Evolutionary conservation across 1,140 invertebrate genomes (phyloP).

Genomic region (Trinorchestia longiramus): DNA sequence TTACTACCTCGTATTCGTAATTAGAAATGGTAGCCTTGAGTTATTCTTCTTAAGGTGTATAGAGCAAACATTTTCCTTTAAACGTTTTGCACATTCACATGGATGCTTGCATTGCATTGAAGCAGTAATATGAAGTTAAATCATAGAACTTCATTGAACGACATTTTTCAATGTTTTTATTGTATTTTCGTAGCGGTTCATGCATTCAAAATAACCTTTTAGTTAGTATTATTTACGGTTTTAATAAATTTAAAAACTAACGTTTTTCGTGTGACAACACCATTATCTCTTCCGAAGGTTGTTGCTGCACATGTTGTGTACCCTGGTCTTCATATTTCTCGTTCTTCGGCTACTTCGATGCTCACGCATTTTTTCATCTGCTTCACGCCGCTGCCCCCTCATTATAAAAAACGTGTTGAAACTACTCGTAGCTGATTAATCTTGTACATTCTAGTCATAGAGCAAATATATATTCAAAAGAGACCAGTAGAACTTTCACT

Average conservation of each 20-base stretch:
- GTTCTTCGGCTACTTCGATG: not conserved
- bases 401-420: not conserved
- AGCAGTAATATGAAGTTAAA: not conserved
- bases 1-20: not conserved
- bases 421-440: not conserved
- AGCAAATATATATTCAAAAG: slow-evolving; percentile 2
- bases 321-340: not conserved
- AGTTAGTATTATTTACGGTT: too few relatives aligned
- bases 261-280: not conserved
- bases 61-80: not conserved
- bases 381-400: too few relatives aligned
- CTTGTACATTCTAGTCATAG: slow-evolving; percentile 8
- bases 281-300: not conserved
- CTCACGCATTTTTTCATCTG: not conserved
- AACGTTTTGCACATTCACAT: not conserved
- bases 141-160: not conserved
- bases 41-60: not conserved
- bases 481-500: too few relatives aligned
- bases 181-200: not conserved
- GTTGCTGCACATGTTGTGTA: not conserved
- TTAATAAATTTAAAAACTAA: not conserved
- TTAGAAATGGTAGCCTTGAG: not conserved
- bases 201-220: too few relatives aligned
- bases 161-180: not conserved
- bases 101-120: not conserved